Evolutionary conservation across 2,113 vertebrate genomes (phyloP).

Genomic region (Sula dactylatra): DNA sequence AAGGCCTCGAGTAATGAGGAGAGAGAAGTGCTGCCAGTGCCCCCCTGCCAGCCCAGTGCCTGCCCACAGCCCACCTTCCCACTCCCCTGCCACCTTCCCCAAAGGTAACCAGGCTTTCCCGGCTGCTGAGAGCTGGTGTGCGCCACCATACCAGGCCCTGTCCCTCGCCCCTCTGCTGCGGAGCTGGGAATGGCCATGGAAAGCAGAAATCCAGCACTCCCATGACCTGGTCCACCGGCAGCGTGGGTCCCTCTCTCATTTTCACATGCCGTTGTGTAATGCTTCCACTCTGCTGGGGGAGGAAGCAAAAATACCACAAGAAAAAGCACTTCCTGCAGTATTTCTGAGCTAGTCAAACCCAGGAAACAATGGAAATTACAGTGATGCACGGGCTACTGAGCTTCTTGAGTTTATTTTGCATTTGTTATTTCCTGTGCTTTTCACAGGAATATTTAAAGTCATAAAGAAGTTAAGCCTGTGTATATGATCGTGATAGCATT

Average conservation of each 20-base stretch:
- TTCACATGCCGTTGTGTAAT: neutral
- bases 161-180: rapidly evolving
- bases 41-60: neutral
- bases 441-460: neutral
- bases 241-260: neutral
- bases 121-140: neutral
- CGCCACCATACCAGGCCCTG: rapidly evolving
- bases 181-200: neutral
- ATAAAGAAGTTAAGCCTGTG: neutral
- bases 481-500: neutral
- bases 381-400: neutral
- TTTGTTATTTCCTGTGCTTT: constrained; percentile 24
- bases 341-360: constrained; percentile 22
- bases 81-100: neutral
- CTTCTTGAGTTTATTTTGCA: neutral
- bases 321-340: constrained; percentile 42
- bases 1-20: rapidly evolving
- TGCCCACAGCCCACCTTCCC: neutral
- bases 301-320: constrained; percentile 36
- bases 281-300: neutral
- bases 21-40: neutral
- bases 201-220: neutral
- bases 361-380: constrained; percentile 41
- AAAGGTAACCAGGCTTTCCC: neutral
- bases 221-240: rapidly evolving